A percentile compares a stretch with the other conserved stretches of the same genome.
These are phyloP conservation scores for Seriola rivoliana DNA, from an alignment of 2,113 vertebrate species.

Conservation along the genomic window DNA sequence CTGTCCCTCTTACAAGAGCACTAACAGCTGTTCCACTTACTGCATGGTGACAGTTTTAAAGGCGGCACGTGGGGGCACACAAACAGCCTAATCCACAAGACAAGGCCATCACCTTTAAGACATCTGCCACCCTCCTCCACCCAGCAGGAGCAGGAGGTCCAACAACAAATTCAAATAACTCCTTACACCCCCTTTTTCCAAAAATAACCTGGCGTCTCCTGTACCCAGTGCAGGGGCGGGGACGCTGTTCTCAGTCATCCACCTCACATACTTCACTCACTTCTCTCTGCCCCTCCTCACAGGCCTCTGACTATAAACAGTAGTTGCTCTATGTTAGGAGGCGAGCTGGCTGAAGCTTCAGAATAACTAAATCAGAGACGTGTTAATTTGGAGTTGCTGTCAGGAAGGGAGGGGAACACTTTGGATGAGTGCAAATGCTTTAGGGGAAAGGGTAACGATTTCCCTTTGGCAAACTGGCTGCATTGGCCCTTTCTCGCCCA, in stretches of 20 bases:
- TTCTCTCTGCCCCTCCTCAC: constrained; percentile 52
- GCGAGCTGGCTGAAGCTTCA: constrained; percentile 62
- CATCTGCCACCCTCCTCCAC: constrained; percentile 51
- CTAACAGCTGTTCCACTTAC: constrained; percentile 72
- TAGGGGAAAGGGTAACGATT: constrained; percentile 71
- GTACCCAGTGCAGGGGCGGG: constrained; percentile 40
- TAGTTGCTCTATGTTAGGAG: constrained; percentile 76
- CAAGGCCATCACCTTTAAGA: constrained; percentile 70
- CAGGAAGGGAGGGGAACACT: constrained; percentile 57
- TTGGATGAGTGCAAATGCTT: constrained; percentile 54
- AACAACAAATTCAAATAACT: constrained; percentile 68
- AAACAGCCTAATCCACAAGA: constrained; percentile 44
- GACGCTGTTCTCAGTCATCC: constrained; percentile 42
- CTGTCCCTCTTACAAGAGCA: constrained; percentile 40
- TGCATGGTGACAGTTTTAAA: constrained; percentile 63
- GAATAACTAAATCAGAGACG: constrained; percentile 70
- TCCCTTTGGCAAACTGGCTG: constrained; percentile 66
- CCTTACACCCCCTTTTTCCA: constrained; percentile 59
- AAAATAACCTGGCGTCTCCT: constrained; percentile 77
- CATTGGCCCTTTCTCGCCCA: constrained; percentile 47
- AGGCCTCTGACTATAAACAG: constrained; percentile 70
- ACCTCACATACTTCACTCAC: constrained; percentile 67
- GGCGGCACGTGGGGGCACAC: constrained; percentile 45
- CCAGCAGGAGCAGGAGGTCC: constrained; percentile 13
- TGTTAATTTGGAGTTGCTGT: constrained; percentile 74